Conservation (phyloP, 2,888 invertebrate species). For the Azorinus chamasolen region DNA sequence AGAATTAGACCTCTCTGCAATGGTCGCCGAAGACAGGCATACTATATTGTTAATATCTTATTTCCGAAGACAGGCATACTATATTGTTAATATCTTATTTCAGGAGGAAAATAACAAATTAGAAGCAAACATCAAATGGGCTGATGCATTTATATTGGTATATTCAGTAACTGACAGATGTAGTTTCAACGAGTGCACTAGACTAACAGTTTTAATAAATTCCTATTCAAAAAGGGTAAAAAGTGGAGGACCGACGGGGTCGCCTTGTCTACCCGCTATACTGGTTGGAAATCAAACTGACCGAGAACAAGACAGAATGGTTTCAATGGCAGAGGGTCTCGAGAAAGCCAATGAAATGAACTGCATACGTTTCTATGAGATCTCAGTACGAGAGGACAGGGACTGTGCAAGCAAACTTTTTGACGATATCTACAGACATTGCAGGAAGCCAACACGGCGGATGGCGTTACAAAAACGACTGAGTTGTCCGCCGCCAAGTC, state of each 20-base stretch:
- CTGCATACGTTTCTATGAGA: slow-evolving; percentile 91
- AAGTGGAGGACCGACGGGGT: slow-evolving; percentile 37
- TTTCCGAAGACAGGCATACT: too few species aligned
- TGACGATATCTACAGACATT: slow-evolving; percentile 71
- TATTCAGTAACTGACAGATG: slow-evolving; percentile 96
- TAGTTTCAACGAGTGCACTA: slow-evolving; percentile 89
- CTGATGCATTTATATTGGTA: slow-evolving; percentile 94
- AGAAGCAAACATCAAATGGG: slow-evolving; percentile 94
- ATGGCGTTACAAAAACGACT: slow-evolving; percentile 47
- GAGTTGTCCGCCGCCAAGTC: slow-evolving; percentile 57
- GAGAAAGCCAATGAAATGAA: slow-evolving; percentile 69
- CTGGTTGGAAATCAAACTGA: slow-evolving; percentile 94
- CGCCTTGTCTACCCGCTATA: slow-evolving; percentile 89
- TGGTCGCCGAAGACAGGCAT: too few species aligned
- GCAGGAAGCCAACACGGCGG: slow-evolving; percentile 53
- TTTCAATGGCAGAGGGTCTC: slow-evolving; percentile 82
- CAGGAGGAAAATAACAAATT: slow-evolving; percentile 85
- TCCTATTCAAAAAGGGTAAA: slow-evolving; percentile 77
- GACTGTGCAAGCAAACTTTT: slow-evolving; percentile 92
- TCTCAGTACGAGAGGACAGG: slow-evolving; percentile 93
- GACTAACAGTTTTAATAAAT: slow-evolving; percentile 82
- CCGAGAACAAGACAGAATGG: slow-evolving; percentile 92
- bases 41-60: too few species aligned
- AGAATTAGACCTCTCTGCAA: too few species aligned
- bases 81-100: slow-evolving; percentile 34